Evolutionary conservation across 2,888 invertebrate genomes (phyloP).

Genomic region (Auanema sp.): DNA sequence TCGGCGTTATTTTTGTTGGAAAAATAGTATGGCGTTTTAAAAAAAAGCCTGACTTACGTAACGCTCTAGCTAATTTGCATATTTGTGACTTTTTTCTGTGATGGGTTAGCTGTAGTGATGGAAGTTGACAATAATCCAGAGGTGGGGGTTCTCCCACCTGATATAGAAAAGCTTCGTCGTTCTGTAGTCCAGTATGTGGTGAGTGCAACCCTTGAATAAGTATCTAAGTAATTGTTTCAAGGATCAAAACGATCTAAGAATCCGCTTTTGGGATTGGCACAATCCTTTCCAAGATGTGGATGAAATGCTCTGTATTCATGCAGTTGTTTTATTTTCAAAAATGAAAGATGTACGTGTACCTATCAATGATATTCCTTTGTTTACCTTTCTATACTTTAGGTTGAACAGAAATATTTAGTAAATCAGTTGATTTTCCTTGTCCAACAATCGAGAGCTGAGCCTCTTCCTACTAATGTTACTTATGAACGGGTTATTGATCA

Average conservation of each 20-base stretch:
- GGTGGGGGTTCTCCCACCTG: too few relatives aligned
- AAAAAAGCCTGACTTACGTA: too few relatives aligned
- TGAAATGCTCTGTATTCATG: conserved; percentile 10
- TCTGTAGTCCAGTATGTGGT: too few relatives aligned
- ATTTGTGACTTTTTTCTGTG: too few relatives aligned
- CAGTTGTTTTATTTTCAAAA: neutral
- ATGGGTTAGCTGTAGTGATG: too few relatives aligned
- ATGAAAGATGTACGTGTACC: conserved; percentile 8
- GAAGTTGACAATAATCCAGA: too few relatives aligned
- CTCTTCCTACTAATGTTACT: conserved; percentile 5
- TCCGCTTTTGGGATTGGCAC: conserved; percentile 3
- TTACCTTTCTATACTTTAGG: neutral
- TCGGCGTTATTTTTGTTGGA: too few relatives aligned
- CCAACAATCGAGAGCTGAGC: conserved; percentile 1
- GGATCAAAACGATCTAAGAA: conserved; percentile 15
- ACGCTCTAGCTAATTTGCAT: too few relatives aligned
- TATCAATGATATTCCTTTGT: neutral
- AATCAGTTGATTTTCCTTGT: conserved; percentile 4
- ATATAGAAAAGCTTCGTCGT: too few relatives aligned
- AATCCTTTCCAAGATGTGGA: conserved; percentile 10
- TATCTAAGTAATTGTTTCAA: neutral
- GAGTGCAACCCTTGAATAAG: too few relatives aligned
- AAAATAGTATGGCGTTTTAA: too few relatives aligned
- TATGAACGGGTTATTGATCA: conserved; percentile 15
- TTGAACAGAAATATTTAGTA: conserved; percentile 2